A percentile compares a stretch with the other conserved stretches of the same genome.
These are phyloP conservation scores for Phrynocephalus forsythii DNA, from an alignment of 2,797 vertebrate species.

Conservation along the genomic window DNA sequence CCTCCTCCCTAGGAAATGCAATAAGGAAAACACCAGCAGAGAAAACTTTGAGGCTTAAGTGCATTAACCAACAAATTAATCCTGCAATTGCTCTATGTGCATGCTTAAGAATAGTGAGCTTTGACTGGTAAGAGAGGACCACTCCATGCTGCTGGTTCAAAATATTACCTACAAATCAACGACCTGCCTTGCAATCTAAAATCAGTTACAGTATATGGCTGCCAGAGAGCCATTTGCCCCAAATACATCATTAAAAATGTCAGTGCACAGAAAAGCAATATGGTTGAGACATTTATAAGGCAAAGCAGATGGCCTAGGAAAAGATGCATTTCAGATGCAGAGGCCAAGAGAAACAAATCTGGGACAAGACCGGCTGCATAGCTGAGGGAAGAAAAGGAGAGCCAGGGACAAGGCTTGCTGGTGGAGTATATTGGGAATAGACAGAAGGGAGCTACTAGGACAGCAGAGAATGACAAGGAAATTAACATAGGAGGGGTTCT, in stretches of 20 bases:
- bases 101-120: not conserved
- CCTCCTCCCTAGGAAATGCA: not conserved
- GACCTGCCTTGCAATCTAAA: not conserved
- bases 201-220: not conserved
- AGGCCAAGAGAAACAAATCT: not conserved
- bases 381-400: not conserved
- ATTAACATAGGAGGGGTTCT: not conserved
- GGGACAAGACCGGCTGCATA: not conserved
- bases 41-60: not conserved
- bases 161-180: not conserved
- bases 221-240: constrained; percentile 5
- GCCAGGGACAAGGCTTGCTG: not conserved
- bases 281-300: not conserved
- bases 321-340: not conserved
- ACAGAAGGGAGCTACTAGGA: not conserved
- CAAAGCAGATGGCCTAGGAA: constrained; percentile 10
- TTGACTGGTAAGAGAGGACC: not conserved
- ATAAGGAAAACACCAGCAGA: not conserved
- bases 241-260: constrained; percentile 16
- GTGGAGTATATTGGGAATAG: not conserved
- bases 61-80: not conserved
- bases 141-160: not conserved
- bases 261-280: constrained; percentile 1
- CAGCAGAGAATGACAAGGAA: not conserved
- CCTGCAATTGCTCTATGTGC: not conserved